Evolutionary conservation across 2,113 vertebrate genomes (phyloP).

Genomic region (Solenodon paradoxus): DNA sequence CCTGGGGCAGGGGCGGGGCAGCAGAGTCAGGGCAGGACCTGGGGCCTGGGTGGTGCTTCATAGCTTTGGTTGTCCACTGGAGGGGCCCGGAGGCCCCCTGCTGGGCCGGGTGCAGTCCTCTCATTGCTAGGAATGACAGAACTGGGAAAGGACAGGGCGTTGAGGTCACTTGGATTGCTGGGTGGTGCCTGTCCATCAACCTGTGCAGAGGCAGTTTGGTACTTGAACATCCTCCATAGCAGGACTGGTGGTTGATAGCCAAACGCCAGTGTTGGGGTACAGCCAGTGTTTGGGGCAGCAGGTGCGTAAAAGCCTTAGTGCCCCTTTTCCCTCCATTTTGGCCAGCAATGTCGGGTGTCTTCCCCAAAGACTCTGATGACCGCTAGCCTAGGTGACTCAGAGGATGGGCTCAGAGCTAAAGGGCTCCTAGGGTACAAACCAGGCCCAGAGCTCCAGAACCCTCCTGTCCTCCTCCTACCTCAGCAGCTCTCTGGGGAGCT

Average conservation of each 20-base stretch:
- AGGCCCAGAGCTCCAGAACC: background rate
- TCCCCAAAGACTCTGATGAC: background rate
- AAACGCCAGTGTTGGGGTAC: background rate
- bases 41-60: background rate
- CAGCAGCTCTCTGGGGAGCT: background rate
- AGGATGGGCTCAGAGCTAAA: background rate
- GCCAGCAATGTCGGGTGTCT: background rate
- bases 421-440: no score
- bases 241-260: background rate
- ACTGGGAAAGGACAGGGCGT: background rate
- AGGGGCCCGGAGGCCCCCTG: background rate
- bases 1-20: background rate
- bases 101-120: background rate
- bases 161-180: background rate
- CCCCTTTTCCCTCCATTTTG: background rate
- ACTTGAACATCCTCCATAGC: background rate
- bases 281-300: background rate
- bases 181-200: rapidly evolving
- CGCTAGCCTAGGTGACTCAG: background rate
- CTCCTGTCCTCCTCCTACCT: background rate
- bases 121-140: background rate
- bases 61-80: background rate
- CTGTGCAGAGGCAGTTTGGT: background rate
- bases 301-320: background rate
- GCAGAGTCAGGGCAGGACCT: background rate